Conservation (phyloP, 2,888 invertebrate genomes). For the Aporophyla nigra region DNA sequence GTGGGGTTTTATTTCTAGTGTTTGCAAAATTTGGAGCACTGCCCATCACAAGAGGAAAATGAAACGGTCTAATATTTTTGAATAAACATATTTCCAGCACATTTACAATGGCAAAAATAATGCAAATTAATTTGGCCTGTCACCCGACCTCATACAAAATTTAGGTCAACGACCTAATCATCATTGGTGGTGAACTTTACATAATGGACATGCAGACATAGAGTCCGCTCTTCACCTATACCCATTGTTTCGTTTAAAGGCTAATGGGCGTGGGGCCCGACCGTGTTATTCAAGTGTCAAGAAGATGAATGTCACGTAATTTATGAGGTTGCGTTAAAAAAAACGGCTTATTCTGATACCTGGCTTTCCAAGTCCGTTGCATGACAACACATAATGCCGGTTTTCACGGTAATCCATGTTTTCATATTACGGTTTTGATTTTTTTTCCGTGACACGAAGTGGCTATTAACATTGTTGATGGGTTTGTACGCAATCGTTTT, state of each 20-base stretch:
- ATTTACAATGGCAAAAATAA: conserved; percentile 33
- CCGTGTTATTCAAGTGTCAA: conserved; percentile 87
- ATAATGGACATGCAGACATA: conserved; percentile 79
- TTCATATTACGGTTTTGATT: conserved; percentile 70
- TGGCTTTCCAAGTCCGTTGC: conserved; percentile 66
- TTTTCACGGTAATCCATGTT: conserved; percentile 72
- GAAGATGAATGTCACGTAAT: conserved; percentile 88
- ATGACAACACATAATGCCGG: conserved; percentile 72
- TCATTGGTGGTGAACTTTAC: conserved; percentile 75
- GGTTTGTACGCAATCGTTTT: conserved; percentile 58
- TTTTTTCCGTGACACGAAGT: conserved; percentile 68
- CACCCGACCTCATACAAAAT: conserved; percentile 53
- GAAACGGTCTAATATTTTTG: conserved; percentile 24
- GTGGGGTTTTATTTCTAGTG: conserved; percentile 42
- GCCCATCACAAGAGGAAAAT: conserved; percentile 53
- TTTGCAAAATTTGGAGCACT: conserved; percentile 54
- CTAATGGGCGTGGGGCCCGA: conserved; percentile 83
- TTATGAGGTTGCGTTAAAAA: conserved; percentile 80
- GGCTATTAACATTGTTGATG: conserved; percentile 67
- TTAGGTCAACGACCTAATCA: conserved; percentile 63
- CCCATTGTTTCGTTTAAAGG: conserved; percentile 86
- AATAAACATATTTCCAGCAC: conserved; percentile 43
- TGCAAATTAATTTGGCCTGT: conserved; percentile 57
- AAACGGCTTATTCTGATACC: conserved; percentile 77
- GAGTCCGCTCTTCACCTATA: conserved; percentile 74